These are phyloP conservation scores for Oligia strigilis DNA, from an alignment of 2,888 invertebrate genomes.

Conservation along the genomic window DNA sequence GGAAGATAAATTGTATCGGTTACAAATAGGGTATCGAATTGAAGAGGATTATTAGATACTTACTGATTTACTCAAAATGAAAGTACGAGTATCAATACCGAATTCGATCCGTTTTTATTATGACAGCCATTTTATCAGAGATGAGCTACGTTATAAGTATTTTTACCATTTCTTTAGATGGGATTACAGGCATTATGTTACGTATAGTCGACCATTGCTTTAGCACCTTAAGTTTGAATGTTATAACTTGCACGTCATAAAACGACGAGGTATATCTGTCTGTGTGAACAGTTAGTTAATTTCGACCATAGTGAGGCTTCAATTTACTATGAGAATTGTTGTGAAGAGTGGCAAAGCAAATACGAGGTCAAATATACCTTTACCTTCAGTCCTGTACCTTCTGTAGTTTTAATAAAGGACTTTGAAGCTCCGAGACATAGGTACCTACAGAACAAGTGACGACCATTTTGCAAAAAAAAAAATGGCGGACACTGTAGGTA, in stretches of 20 bases:
- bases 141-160: too few species aligned
- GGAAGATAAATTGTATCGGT: constrained; percentile 20
- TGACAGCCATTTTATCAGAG: neutral
- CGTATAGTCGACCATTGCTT: neutral
- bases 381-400: too few species aligned
- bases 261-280: neutral
- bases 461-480: too few species aligned
- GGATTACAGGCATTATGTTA: neutral
- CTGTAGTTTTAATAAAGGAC: too few species aligned
- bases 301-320: neutral
- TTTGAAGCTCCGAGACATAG: too few species aligned
- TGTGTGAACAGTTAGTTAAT: neutral
- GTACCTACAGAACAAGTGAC: too few species aligned
- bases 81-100: neutral
- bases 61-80: constrained; percentile 18
- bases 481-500: too few species aligned
- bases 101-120: neutral
- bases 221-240: neutral
- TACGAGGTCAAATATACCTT: too few species aligned
- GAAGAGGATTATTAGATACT: constrained; percentile 2
- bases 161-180: neutral
- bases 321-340: neutral
- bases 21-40: constrained; percentile 6
- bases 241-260: neutral
- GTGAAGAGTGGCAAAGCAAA: neutral